Base-by-base conservation (phyloP, 2,797 vertebrate genomes). In the Carapus acus region DNA sequence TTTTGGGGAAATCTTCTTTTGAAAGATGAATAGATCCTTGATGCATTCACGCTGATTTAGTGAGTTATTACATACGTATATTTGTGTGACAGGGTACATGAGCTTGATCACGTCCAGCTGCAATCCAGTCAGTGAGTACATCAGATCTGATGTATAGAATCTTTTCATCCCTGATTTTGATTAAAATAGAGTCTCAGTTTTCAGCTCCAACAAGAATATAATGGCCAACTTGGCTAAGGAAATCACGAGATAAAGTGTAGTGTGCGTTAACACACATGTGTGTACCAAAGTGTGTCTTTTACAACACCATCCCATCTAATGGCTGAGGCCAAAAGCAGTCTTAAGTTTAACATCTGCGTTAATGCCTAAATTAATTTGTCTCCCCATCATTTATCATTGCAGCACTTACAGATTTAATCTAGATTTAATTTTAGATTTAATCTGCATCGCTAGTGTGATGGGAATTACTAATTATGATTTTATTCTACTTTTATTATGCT, bases 141-240 rank as follows among this genome's bases (percentile, higher is more conserved):
- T 15, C 24, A 3, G 54, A 83, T 82, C 74, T 69, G 68, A 83
- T 74, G 59, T 39, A 43, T 54, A 67, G 65, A 49, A 44, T 68
- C 53, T 27, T 70, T 78, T 64, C 61, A 60, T 70, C 62, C 34
- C 47, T 2, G 80, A 86, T 82, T 42, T 51, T 49, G 65, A 82
- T 82, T 73, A 31, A 24, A 42, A 80, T 79, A 76, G 83, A 79
- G 78, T 75, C 62, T 66, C 46, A 44, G 62, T 71, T 81, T 77
- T 49, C 45, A 69, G 69, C 54, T 44, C 50, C 62, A 78, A 85
- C 62, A 37, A 79, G 63, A 73, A 68, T 37, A 70, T 55, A 58
- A 77, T 58, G 47, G 40, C 60, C 44, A 31, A 8, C 24, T 45
- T 51, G 22, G 43, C 19, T 34, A 21, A 65, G 33, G 55, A 33